Evolutionary conservation across 2,797 vertebrate species (phyloP).

Genomic region (Pristis pectinata): DNA sequence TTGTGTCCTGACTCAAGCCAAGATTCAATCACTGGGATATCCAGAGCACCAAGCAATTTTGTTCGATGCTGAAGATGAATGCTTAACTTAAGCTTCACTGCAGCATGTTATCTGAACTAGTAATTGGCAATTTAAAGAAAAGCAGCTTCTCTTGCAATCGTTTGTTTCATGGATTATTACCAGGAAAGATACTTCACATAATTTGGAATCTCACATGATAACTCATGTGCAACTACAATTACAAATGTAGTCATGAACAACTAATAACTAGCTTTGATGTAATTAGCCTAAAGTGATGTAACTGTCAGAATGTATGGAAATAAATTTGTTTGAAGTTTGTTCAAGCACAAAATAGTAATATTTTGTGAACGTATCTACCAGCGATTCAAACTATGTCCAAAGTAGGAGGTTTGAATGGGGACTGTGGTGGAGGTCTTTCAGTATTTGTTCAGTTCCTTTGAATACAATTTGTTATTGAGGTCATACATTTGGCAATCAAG

Average conservation of each 20-base stretch:
- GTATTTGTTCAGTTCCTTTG: neutral
- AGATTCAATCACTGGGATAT: neutral
- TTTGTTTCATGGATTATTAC: conserved; percentile 2
- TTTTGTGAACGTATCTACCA: neutral
- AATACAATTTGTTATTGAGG: neutral
- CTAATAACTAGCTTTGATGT: neutral
- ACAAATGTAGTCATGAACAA: conserved; percentile 12
- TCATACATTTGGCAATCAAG: neutral
- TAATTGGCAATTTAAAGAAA: neutral
- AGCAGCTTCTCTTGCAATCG: neutral
- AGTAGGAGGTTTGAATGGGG: neutral
- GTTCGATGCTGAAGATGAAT: neutral
- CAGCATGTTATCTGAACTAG: neutral
- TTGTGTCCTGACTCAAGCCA: neutral
- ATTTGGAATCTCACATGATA: neutral
- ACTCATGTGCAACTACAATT: neutral
- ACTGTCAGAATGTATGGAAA: neutral
- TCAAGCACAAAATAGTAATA: neutral
- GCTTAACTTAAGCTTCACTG: neutral
- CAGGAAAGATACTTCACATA: conserved; percentile 17
- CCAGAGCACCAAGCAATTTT: neutral
- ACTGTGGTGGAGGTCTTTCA: neutral
- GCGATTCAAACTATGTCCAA: neutral
- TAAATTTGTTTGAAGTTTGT: neutral
- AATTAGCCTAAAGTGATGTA: neutral